Evolutionary conservation across 2,888 invertebrate species (phyloP).

Genomic region (Seladonia tumulorum): DNA sequence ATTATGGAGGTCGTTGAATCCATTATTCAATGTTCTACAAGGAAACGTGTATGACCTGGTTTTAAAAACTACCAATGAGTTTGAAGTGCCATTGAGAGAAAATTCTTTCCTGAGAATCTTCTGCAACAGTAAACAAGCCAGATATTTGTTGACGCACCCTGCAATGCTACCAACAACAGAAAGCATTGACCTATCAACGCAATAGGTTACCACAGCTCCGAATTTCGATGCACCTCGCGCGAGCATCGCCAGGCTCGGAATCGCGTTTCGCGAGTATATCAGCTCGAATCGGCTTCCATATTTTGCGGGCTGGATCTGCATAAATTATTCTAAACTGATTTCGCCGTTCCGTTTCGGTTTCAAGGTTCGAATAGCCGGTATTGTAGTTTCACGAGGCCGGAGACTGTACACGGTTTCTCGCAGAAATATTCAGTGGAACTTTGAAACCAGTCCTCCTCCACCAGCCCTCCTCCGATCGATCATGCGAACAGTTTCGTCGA

Average conservation of each 20-base stretch:
- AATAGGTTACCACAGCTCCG: neutral
- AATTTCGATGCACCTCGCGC: neutral
- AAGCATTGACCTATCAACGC: neutral
- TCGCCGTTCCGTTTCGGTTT: neutral
- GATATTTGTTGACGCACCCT: neutral
- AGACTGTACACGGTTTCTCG: neutral
- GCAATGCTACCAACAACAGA: neutral
- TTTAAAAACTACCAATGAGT: neutral
- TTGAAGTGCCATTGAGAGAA: neutral
- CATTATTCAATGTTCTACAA: too few species aligned
- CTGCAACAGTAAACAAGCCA: neutral
- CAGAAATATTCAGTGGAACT: slow-evolving; percentile 28
- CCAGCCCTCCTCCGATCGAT: slow-evolving; percentile 1
- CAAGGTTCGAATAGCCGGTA: neutral
- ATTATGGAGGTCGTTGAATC: too few species aligned
- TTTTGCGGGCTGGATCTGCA: neutral
- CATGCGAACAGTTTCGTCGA: slow-evolving; percentile 14
- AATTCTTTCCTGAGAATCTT: neutral
- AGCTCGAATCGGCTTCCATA: neutral
- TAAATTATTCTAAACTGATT: neutral
- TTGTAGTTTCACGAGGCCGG: slow-evolving; percentile 1
- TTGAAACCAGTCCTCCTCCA: neutral
- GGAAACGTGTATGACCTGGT: too few species aligned
- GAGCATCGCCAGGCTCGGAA: neutral
- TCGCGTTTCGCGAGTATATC: neutral